Evolutionary conservation across 2,113 vertebrate genomes (phyloP).

Genomic region (Periophthalmus modestus): DNA sequence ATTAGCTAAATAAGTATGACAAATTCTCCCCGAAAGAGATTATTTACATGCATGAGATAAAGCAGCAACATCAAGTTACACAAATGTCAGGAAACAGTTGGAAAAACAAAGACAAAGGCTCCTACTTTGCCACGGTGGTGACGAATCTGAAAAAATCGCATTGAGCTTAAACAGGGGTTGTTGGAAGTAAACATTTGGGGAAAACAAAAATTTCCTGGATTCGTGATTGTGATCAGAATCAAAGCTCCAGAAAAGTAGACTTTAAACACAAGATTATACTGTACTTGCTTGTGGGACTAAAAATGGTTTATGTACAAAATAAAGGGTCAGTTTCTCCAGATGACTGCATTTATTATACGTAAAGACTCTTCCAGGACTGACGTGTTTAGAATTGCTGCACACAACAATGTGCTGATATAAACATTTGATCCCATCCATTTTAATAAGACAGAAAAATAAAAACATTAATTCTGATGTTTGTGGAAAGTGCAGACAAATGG

Average conservation of each 20-base stretch:
- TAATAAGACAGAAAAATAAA: too few relatives aligned
- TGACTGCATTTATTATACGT: not conserved
- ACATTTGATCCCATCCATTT: too few relatives aligned
- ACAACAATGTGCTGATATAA: too few relatives aligned
- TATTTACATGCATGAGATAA: not conserved
- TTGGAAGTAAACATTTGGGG: not conserved
- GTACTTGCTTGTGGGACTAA: not conserved
- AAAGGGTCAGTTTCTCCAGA: not conserved
- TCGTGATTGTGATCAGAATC: not conserved
- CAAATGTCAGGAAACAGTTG: not conserved
- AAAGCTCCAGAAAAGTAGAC: not conserved
- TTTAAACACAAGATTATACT: not conserved
- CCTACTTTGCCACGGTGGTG: not conserved
- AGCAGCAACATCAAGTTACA: not conserved
- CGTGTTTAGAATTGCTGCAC: too few relatives aligned
- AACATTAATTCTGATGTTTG: too few relatives aligned
- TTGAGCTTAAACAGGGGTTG: not conserved
- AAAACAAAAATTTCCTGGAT: not conserved
- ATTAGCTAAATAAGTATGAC: constrained; percentile 6
- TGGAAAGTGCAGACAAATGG: too few relatives aligned
- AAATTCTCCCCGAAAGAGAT: not conserved
- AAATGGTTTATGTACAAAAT: not conserved
- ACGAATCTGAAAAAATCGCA: not conserved
- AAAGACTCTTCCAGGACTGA: too few relatives aligned
- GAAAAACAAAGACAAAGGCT: not conserved